A percentile compares a stretch with the other conserved stretches of the same genome.
phyloP scores from a whole-genome alignment of 2,888 invertebrate species.

The Tromatobia lineatoria region DNA sequence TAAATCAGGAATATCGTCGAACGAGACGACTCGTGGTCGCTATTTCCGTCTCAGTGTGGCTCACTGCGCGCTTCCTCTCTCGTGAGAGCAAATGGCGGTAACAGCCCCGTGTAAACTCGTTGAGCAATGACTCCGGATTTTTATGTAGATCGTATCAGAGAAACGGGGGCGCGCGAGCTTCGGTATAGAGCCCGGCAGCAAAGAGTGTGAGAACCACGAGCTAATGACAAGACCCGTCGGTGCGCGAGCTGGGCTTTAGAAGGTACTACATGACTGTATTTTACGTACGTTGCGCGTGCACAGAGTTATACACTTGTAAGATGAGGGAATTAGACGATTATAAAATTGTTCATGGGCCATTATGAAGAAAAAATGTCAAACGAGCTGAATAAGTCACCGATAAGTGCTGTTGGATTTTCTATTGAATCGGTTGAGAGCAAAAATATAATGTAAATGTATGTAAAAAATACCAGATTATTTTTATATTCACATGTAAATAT shows the following conservation, averaged over 20 bases:
- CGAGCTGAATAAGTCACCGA: not conserved
- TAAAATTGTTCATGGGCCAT: not conserved
- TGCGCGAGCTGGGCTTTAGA: conserved; percentile 52
- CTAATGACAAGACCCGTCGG: conserved; percentile 76
- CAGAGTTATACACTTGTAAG: not conserved
- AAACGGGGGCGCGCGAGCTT: conserved; percentile 68
- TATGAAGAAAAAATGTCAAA: not conserved
- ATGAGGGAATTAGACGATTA: not conserved
- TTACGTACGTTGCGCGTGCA: not conserved
- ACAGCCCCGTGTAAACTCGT: conserved; percentile 77
- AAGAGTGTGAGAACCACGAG: conserved; percentile 83
- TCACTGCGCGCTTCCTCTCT: conserved; percentile 9
- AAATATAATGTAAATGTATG: too few relatives aligned
- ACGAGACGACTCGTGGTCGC: conserved; percentile 69
- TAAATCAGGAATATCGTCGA: conserved; percentile 82
- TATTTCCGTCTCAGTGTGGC: conserved; percentile 55
- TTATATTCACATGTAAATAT: too few relatives aligned
- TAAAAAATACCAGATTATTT: too few relatives aligned
- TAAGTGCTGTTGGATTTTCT: not conserved
- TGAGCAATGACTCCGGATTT: conserved; percentile 79
- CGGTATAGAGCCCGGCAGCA: conserved; percentile 51
- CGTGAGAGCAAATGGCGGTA: conserved; percentile 50
- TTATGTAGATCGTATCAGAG: conserved; percentile 81
- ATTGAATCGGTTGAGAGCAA: not conserved
- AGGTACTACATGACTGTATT: conserved; percentile 19